These are phyloP conservation scores for Tortricodes alternella DNA, from an alignment of 2,888 invertebrate genomes.

Conservation along the genomic window DNA sequence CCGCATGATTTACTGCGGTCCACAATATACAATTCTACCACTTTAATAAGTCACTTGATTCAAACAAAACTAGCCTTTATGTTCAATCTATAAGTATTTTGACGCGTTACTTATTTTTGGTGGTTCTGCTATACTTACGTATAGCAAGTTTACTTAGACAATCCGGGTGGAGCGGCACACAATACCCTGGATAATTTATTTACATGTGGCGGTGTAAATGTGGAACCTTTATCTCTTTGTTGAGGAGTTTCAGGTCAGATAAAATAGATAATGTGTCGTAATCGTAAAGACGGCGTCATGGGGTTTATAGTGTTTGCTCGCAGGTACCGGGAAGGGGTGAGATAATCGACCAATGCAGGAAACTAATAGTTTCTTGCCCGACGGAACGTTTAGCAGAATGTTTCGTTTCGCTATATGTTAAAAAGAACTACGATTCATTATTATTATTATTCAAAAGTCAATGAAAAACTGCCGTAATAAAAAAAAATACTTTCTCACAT, in stretches of 20 bases:
- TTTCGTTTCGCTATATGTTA: too few relatives aligned
- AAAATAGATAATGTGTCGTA: slow-evolving; percentile 76
- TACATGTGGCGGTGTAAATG: slow-evolving; percentile 66
- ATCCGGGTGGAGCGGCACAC: slow-evolving; percentile 56
- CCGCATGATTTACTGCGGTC: slow-evolving; percentile 70
- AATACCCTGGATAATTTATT: slow-evolving; percentile 76
- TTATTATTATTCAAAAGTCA: too few relatives aligned
- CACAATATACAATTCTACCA: slow-evolving; percentile 62
- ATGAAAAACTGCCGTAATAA: too few relatives aligned
- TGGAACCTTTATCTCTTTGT: slow-evolving; percentile 76
- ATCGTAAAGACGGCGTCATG: slow-evolving; percentile 73
- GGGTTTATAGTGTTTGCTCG: slow-evolving; percentile 55
- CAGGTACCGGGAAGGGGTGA: slow-evolving; percentile 49
- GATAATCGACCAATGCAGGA: slow-evolving; percentile 1
- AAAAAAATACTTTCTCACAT: too few relatives aligned
- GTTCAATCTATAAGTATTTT: too few relatives aligned
- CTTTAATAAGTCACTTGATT: too few relatives aligned
- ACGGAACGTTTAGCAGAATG: too few relatives aligned
- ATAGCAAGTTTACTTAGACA: slow-evolving; percentile 72
- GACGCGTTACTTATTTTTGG: too few relatives aligned
- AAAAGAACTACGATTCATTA: too few relatives aligned
- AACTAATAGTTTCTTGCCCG: too few relatives aligned
- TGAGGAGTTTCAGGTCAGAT: slow-evolving; percentile 70
- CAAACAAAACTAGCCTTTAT: too few relatives aligned
- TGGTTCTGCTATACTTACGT: too few relatives aligned